Conservation (phyloP, 2,888 invertebrate genomes). For the Amphipyra tragopoginis region DNA sequence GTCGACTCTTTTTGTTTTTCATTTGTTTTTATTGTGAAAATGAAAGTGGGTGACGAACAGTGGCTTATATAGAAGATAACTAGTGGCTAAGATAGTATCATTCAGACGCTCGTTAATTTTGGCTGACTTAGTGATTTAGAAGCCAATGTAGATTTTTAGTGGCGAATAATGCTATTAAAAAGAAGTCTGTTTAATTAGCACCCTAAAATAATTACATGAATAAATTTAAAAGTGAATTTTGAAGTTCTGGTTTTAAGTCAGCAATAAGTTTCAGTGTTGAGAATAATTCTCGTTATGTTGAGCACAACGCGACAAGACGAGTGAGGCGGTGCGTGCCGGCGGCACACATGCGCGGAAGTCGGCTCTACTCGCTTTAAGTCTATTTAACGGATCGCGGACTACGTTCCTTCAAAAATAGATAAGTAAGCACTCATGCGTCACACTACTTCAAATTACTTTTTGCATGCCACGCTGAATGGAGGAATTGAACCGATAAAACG, state of each 20-base stretch:
- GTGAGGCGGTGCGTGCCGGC: slow-evolving; percentile 79
- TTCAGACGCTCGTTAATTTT: no score
- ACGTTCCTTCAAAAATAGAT: slow-evolving; percentile 85
- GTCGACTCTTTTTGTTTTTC: no score
- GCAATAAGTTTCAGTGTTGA: slow-evolving; percentile 61
- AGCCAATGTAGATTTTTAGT: no score
- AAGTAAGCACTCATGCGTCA: slow-evolving; percentile 82
- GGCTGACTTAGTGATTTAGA: no score
- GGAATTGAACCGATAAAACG: slow-evolving; percentile 85
- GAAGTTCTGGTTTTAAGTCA: slow-evolving; percentile 35
- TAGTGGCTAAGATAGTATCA: no score
- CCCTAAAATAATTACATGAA: not conserved
- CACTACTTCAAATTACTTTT: slow-evolving; percentile 87
- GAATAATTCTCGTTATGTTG: slow-evolving; percentile 75
- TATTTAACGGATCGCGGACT: slow-evolving; percentile 85
- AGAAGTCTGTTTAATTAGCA: no score
- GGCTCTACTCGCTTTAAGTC: slow-evolving; percentile 81
- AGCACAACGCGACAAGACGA: slow-evolving; percentile 70
- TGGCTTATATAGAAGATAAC: no score
- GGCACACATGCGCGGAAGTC: slow-evolving; percentile 85
- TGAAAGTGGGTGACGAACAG: no score
- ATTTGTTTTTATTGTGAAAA: no score
- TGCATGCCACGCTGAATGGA: slow-evolving; percentile 84
- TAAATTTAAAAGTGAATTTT: slow-evolving; percentile 16
- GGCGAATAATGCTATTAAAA: no score